Conservation (phyloP, 2,113 vertebrate species). For the Megalops atlanticus region DNA sequence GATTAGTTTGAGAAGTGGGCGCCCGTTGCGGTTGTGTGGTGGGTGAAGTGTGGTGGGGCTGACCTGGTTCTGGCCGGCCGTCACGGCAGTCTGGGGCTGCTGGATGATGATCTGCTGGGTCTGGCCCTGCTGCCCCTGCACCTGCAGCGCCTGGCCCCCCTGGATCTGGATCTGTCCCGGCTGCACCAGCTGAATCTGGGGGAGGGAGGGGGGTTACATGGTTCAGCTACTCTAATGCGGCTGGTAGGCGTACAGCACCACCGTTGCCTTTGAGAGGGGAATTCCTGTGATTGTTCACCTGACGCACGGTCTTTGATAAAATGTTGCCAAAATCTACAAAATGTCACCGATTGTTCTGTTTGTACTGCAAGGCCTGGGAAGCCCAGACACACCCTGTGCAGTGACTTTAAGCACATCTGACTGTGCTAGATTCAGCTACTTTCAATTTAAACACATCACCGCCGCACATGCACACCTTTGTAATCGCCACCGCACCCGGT, state of each 20-base stretch:
- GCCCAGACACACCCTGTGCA: too few species aligned
- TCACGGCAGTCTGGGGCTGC: slow-evolving; percentile 96
- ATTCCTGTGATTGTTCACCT: too few species aligned
- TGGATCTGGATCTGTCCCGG: slow-evolving; percentile 97
- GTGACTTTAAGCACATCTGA: too few species aligned
- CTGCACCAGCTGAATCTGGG: slow-evolving; percentile 89
- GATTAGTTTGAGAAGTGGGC: too few species aligned
- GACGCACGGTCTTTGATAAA: too few species aligned
- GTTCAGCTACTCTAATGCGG: too few species aligned
- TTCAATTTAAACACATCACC: neutral
- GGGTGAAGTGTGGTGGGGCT: neutral
- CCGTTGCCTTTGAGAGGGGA: too few species aligned
- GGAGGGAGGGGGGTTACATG: slow-evolving; percentile 49
- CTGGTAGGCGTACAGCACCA: too few species aligned
- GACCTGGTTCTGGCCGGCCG: slow-evolving; percentile 97
- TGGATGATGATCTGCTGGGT: slow-evolving; percentile 98
- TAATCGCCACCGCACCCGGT: neutral
- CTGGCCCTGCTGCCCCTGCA: slow-evolving; percentile 94
- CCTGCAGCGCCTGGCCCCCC: slow-evolving; percentile 92
- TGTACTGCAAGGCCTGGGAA: too few species aligned
- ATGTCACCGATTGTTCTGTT: too few species aligned
- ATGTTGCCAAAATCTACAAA: too few species aligned
- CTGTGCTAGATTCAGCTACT: slow-evolving; percentile 30
- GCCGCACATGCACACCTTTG: neutral
- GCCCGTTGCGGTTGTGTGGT: too few species aligned